Percentiles rank a stretch among this genome's conserved stretches.
These are phyloP conservation scores for Sciaenops ocellatus DNA, from an alignment of 2,797 vertebrate genomes.

Conservation along the genomic window DNA sequence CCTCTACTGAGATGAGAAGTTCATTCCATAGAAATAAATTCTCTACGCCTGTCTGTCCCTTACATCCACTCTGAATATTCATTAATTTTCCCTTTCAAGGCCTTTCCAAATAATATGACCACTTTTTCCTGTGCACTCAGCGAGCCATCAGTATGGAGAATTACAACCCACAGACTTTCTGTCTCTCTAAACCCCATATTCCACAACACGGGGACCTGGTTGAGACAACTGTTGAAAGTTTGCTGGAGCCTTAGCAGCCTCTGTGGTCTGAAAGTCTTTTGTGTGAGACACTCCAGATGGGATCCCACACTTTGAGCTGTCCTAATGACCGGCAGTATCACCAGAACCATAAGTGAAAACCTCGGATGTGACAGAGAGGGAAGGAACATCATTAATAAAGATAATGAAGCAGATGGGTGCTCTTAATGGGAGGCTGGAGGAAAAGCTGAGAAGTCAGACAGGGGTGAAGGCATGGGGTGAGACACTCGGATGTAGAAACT, in stretches of 20 bases:
- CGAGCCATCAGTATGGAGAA: constrained; percentile 59
- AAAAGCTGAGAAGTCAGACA: constrained; percentile 63
- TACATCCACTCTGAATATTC: constrained; percentile 62
- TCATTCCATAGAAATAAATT: constrained; percentile 65
- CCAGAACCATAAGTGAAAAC: constrained; percentile 70
- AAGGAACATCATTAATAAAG: constrained; percentile 82
- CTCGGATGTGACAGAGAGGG: constrained; percentile 76
- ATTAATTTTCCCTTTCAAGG: constrained; percentile 69
- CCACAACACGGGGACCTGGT: constrained; percentile 62
- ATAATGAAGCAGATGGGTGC: constrained; percentile 79
- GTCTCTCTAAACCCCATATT: constrained; percentile 67
- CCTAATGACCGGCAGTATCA: constrained; percentile 76
- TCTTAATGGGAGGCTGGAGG: constrained; percentile 75
- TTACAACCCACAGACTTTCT: constrained; percentile 69
- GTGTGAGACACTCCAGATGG: constrained; percentile 83
- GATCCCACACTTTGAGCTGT: constrained; percentile 78
- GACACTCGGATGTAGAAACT: constrained; percentile 60
- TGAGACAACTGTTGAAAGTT: constrained; percentile 74
- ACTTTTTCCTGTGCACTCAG: constrained; percentile 62
- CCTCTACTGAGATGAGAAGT: constrained; percentile 49
- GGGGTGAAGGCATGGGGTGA: constrained; percentile 59
- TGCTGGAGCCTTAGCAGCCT: constrained; percentile 68
- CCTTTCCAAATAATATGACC: constrained; percentile 72
- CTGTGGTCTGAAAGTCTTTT: constrained; percentile 67
- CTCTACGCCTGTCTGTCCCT: constrained; percentile 51